Conservation (phyloP, 2,888 invertebrate species). For the Meandrusa payeni region DNA sequence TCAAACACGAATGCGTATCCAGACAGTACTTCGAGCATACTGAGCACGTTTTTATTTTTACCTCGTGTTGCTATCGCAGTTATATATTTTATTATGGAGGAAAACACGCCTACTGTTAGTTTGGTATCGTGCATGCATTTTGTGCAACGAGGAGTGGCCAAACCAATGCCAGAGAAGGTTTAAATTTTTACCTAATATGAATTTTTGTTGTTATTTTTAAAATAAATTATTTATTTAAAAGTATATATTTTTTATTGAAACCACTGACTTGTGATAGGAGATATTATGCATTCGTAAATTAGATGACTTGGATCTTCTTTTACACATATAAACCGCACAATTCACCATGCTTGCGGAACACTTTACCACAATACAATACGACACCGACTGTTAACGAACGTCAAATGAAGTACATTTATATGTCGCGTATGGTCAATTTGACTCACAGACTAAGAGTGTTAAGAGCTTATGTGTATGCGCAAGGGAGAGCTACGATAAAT, state of each 20-base stretch:
- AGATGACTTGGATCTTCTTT: constrained; percentile 18
- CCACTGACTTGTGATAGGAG: constrained; percentile 20
- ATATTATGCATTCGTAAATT: constrained; percentile 17
- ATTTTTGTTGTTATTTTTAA: too few species aligned
- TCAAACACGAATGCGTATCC: constrained; percentile 12
- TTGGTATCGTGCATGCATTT: constrained; percentile 90
- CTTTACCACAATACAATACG: neutral
- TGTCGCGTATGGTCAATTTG: constrained; percentile 22
- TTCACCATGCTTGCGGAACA: constrained; percentile 19
- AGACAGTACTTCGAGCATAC: too few species aligned
- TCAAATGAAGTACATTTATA: constrained; percentile 12
- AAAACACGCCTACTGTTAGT: constrained; percentile 82
- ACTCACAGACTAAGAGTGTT: constrained; percentile 16
- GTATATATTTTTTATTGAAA: neutral
- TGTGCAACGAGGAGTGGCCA: constrained; percentile 89
- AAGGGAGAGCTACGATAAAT: too few species aligned
- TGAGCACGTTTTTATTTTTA: constrained; percentile 14
- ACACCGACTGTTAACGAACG: constrained; percentile 10
- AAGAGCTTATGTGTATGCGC: too few species aligned
- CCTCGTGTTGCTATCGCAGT: constrained; percentile 9
- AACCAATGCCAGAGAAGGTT: constrained; percentile 88
- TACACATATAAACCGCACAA: constrained; percentile 20
- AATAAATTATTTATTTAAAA: too few species aligned
- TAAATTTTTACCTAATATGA: too few species aligned
- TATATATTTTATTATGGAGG: constrained; percentile 47